Percentiles rank a stretch among this genome's conserved stretches.
These are phyloP conservation scores for Hiodon alosoides DNA, from an alignment of 2,113 vertebrate genomes.

Conservation along the genomic window DNA sequence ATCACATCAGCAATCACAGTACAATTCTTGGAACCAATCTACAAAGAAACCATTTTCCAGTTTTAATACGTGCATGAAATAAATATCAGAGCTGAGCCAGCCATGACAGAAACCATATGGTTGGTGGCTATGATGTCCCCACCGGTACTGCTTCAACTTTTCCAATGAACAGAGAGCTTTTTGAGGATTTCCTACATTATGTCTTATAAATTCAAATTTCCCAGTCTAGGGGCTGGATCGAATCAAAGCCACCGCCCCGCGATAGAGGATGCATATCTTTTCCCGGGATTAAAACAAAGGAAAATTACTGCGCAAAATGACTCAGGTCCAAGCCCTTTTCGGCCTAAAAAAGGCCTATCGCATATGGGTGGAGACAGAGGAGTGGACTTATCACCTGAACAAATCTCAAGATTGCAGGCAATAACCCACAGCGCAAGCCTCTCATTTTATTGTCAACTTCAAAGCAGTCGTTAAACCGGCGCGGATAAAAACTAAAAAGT, in stretches of 20 bases:
- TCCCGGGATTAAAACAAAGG: background rate
- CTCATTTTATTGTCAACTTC: no score
- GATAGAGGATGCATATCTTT: background rate
- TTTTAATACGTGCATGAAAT: slow-evolving; percentile 42
- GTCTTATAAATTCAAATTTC: background rate
- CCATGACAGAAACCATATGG: slow-evolving; percentile 39
- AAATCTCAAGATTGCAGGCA: no score
- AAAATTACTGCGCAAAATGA: no score
- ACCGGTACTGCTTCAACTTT: slow-evolving; percentile 24
- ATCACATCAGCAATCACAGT: slow-evolving; percentile 43
- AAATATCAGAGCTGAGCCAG: slow-evolving; percentile 35
- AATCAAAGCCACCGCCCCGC: no score
- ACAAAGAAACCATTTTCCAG: slow-evolving; percentile 38
- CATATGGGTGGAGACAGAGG: no score
- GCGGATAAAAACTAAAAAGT: no score
- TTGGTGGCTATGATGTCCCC: slow-evolving; percentile 22
- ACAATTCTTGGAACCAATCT: slow-evolving; percentile 40
- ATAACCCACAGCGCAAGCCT: no score
- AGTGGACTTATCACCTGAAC: no score
- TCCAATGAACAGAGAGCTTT: slow-evolving; percentile 1
- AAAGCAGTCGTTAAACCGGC: no score
- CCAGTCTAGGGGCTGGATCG: background rate
- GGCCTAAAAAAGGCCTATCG: no score
- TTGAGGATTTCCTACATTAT: background rate
- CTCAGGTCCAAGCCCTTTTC: no score